Evolutionary conservation across 1,140 invertebrate species (phyloP).

Genomic region (Penaeus vannamei): DNA sequence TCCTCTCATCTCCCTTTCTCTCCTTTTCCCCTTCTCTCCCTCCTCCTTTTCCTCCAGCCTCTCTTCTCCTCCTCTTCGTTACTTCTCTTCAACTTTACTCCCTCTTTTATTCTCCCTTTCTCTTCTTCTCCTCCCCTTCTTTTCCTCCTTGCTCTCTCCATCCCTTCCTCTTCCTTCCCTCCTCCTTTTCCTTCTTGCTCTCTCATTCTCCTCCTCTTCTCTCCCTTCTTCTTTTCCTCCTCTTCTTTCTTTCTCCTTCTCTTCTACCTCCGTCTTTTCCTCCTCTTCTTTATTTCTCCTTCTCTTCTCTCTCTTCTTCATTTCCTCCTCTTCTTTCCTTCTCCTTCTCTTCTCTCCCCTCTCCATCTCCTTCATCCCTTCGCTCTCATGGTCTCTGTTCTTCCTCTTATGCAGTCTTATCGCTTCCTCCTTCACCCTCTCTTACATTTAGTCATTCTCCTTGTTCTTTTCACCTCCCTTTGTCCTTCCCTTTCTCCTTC

Average conservation of each 20-base stretch:
- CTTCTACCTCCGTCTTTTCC: background rate
- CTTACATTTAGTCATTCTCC: background rate
- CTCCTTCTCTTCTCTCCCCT: background rate
- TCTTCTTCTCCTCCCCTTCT: background rate
- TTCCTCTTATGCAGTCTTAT: background rate
- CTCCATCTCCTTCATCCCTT: background rate
- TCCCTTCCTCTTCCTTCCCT: background rate
- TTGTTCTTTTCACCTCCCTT: background rate
- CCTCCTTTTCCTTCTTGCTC: slow-evolving; percentile 2
- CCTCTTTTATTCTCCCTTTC: background rate
- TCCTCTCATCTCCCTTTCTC: no score
- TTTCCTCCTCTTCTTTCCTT: background rate
- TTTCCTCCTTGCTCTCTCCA: background rate
- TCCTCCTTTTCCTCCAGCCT: background rate
- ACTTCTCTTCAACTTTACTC: background rate
- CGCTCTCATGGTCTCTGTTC: background rate
- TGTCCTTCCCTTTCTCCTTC: background rate
- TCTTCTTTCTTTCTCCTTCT: background rate
- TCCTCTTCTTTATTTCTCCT: background rate
- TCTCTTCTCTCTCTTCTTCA: background rate
- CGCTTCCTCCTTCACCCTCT: background rate
- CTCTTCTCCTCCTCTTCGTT: background rate
- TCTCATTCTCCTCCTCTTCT: slow-evolving; percentile 4
- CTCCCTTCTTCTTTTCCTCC: background rate
- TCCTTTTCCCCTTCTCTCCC: background rate